Evolutionary conservation across 2,888 invertebrate genomes (phyloP).

Genomic region (Monopis laevigella): DNA sequence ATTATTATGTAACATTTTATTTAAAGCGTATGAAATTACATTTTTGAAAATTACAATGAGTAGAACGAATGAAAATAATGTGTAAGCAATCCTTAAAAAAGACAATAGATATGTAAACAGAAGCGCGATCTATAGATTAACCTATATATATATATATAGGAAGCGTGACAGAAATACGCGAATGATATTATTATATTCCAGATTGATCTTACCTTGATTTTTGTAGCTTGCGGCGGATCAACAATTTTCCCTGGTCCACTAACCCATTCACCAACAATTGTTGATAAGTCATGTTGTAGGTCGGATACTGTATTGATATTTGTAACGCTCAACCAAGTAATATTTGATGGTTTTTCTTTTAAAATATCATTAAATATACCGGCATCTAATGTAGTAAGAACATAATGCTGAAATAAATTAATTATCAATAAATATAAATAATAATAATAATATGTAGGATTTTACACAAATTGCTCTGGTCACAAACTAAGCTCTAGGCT

Average conservation of each 20-base stretch:
- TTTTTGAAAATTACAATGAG: too few relatives aligned
- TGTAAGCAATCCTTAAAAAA: too few relatives aligned
- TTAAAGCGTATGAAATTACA: too few relatives aligned
- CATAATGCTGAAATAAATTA: slow-evolving; percentile 40
- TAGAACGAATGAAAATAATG: too few relatives aligned
- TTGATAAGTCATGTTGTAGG: slow-evolving; percentile 34
- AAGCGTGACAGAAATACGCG: neutral
- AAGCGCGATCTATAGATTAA: too few relatives aligned
- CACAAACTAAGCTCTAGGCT: too few relatives aligned
- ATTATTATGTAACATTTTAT: too few relatives aligned
- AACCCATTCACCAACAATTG: slow-evolving; percentile 44
- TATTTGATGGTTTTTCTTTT: slow-evolving; percentile 34
- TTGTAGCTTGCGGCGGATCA: slow-evolving; percentile 31
- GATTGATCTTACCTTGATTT: slow-evolving; percentile 31
- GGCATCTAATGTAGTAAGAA: slow-evolving; percentile 43
- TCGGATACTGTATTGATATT: slow-evolving; percentile 38
- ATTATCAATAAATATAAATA: neutral
- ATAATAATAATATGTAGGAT: neutral
- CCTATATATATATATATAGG: too few relatives aligned
- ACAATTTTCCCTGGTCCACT: slow-evolving; percentile 20
- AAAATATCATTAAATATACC: slow-evolving; percentile 37
- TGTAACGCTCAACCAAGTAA: slow-evolving; percentile 50
- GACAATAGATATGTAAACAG: too few relatives aligned
- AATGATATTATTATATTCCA: neutral
- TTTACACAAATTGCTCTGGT: too few relatives aligned